A percentile compares a stretch with the other conserved stretches of the same genome.
Evolutionary conservation across 2,797 vertebrate species (phyloP).

Genomic region (Centroberyx gerrardi): DNA sequence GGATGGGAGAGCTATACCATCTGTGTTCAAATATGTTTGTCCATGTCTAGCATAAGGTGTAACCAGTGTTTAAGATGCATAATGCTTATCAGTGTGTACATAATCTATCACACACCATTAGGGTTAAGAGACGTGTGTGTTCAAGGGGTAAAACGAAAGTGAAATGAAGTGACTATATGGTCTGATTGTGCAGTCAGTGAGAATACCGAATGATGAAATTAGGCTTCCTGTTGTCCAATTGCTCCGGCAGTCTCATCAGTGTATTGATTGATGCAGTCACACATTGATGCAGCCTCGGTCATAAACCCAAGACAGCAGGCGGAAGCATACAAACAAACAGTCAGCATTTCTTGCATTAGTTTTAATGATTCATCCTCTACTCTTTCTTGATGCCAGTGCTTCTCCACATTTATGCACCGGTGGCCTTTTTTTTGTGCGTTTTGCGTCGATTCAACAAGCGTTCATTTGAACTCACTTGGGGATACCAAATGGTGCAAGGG

Average conservation of each 20-base stretch:
- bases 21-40: conserved; percentile 73
- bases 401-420: conserved; percentile 12
- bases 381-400: neutral
- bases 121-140: conserved; percentile 32
- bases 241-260: conserved; percentile 22
- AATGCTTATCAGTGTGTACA: conserved; percentile 50
- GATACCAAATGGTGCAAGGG: conserved; percentile 52
- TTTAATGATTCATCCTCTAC: conserved; percentile 1
- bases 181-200: conserved; percentile 32
- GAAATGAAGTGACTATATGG: conserved; percentile 32
- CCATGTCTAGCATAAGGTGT: conserved; percentile 67
- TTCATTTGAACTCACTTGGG: conserved; percentile 15
- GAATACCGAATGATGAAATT: conserved; percentile 40
- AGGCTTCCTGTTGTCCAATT: conserved; percentile 16
- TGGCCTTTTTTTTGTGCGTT: conserved; percentile 1
- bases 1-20: conserved; percentile 61
- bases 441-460: conserved; percentile 24
- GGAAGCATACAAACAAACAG: conserved; percentile 14
- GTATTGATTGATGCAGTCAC: conserved; percentile 27
- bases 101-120: conserved; percentile 69
- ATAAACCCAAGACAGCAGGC: neutral
- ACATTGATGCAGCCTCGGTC: conserved; percentile 5
- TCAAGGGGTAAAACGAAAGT: conserved; percentile 19
- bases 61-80: conserved; percentile 58
- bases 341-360: conserved; percentile 1